Evolutionary conservation across 2,113 vertebrate species (phyloP).

Genomic region (Cebus imitator): DNA sequence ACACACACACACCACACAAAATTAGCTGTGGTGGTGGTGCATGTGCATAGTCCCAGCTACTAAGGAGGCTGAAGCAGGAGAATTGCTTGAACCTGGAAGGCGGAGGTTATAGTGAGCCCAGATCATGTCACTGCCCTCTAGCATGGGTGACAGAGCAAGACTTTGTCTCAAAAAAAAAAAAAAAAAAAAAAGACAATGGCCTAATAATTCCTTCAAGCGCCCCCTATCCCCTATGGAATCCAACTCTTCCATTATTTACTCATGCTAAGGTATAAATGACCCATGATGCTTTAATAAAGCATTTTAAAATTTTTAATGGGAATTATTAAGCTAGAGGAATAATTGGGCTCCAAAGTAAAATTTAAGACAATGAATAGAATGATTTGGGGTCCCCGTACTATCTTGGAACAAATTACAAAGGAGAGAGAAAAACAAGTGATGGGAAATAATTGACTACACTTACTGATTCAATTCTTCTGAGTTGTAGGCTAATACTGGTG

Average conservation of each 20-base stretch:
- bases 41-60: no score
- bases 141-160: no score
- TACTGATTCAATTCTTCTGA: background rate
- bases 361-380: background rate
- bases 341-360: constrained; percentile 13
- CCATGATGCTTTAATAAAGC: background rate
- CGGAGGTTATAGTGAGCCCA: no score
- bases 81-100: no score
- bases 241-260: background rate
- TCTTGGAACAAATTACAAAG: background rate
- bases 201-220: background rate
- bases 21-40: no score
- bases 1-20: no score
- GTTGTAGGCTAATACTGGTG: background rate
- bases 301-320: background rate
- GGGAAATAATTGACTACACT: background rate
- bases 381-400: background rate
- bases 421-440: background rate
- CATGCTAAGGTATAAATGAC: background rate
- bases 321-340: constrained; percentile 4
- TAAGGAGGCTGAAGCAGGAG: no score
- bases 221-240: background rate
- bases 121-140: no score
- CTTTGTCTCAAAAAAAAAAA: no score
- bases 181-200: background rate